These are phyloP conservation scores for Buceros bicornis DNA, from an alignment of 2,797 vertebrate genomes.

Conservation along the genomic window DNA sequence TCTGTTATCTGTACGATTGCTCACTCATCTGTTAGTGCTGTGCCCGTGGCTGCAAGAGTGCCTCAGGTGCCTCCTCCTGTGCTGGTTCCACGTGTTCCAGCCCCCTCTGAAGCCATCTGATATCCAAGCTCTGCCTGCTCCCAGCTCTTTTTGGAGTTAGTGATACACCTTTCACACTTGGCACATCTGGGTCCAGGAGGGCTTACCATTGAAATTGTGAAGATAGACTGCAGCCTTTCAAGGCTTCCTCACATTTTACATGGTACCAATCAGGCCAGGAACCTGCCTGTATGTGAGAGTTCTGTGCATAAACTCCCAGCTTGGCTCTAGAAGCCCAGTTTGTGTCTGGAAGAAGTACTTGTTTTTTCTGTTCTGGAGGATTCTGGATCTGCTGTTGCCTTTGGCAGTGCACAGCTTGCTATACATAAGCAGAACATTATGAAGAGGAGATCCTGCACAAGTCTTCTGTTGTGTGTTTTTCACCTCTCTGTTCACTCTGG, in stretches of 20 bases:
- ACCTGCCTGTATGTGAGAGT: not conserved
- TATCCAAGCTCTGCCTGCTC: not conserved
- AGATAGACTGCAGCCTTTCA: not conserved
- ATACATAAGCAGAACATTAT: not conserved
- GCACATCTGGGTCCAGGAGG: not conserved
- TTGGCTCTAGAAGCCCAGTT: not conserved
- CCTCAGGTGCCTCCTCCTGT: not conserved
- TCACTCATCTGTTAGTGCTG: fast-evolving
- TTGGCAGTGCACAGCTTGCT: not conserved
- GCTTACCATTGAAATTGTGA: not conserved
- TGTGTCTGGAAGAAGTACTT: not conserved
- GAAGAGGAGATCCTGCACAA: not conserved
- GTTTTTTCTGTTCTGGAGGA: not conserved
- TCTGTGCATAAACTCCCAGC: not conserved
- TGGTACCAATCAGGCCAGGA: not conserved
- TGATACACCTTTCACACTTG: not conserved
- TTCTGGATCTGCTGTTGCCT: not conserved
- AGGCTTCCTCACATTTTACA: not conserved
- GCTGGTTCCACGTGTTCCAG: not conserved
- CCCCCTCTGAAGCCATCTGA: not conserved
- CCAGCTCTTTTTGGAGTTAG: not conserved
- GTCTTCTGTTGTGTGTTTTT: not conserved
- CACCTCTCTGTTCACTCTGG: not conserved
- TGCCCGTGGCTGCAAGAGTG: not conserved
- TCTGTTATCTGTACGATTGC: not conserved